phyloP scores from a whole-genome alignment of 1,140 invertebrate genomes.

The Meteorus sp. region DNA sequence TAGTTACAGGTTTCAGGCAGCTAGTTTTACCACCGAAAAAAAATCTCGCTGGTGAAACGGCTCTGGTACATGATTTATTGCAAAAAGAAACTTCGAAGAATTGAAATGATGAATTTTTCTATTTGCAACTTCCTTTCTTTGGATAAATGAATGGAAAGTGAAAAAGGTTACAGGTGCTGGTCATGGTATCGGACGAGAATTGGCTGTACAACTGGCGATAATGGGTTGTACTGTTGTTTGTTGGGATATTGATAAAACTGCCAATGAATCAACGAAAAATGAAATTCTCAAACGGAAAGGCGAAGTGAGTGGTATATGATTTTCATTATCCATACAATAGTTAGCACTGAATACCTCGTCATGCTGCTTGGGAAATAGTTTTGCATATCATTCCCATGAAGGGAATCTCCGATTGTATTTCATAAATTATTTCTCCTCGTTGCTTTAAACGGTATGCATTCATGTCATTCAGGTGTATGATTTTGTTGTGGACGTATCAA shows the following conservation, averaged over 20 bases:
- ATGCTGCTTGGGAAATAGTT: no score
- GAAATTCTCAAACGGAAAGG: conserved; percentile 43
- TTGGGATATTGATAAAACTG: conserved; percentile 43
- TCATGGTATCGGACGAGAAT: conserved; percentile 49
- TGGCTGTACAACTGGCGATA: conserved; percentile 42
- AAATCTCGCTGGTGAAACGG: conserved; percentile 41
- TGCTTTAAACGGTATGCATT: neutral
- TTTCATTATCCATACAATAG: no score
- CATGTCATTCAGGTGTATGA: conserved; percentile 39
- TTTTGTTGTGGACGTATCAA: conserved; percentile 47
- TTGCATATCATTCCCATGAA: no score
- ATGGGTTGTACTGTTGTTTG: conserved; percentile 49
- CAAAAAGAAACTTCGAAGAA: no score
- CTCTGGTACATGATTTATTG: conserved; percentile 32
- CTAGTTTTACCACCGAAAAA: conserved; percentile 36
- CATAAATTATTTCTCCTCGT: no score
- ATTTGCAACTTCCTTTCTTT: neutral
- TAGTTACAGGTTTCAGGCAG: conserved; percentile 32
- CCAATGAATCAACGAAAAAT: conserved; percentile 40
- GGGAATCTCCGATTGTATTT: no score
- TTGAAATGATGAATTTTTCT: neutral
- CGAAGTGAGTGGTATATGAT: conserved; percentile 31
- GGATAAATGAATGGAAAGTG: neutral
- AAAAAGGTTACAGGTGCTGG: conserved; percentile 48
- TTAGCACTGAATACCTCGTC: no score